Base-by-base conservation (phyloP, 92 coral and sea anemone species). In the Actinostola sp. region DNA sequence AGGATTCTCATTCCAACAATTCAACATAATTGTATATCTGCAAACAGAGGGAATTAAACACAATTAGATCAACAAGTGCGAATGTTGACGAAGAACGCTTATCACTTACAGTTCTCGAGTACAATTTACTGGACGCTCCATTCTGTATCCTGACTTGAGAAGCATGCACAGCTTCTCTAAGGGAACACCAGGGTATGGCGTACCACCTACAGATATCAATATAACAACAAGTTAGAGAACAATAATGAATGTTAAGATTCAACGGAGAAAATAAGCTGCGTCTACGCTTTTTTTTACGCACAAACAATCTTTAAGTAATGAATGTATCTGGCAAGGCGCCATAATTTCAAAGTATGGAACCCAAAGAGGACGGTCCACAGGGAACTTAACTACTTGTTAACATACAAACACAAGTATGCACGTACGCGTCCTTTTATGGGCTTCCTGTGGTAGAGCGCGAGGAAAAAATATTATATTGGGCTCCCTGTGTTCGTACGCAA, bases 181-280 rank as follows among this genome's bases (percentile, higher is more conserved):
- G 8, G 98, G 98, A 16, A 94, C 86, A 13, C 98, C 96, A 2
- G 98, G 98, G 48, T 94, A 94, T 1, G 98, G 98, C 33, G 92
- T 82, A 43, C 98, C 98, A 34, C 98, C 98, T 94, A 57, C 36
- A 63, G 38, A 24, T 28, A 49, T 19, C 36, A 73, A 27, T 35
- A n/a, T 11, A 57, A 21, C 10, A 27, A 57, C 31, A 58, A 13
- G 19, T 24, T 4, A 13, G 17, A 3, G 15, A 26, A 68, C 14
- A 68, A 4, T 3, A 5, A 1, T 12, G n/a, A n/a, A 27, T 48
- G 8, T 3, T 10, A 20, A 49, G 8, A 49, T 11, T 20, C n/a
- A 49, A 49, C 8, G n/a, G n/a, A 7, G 45, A 39, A 7, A 39
- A 39, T 39, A 7, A 39, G 8, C 7, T 7, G 14, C 54, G 19